Evolutionary conservation across 2,113 vertebrate genomes (phyloP).

Genomic region (Melanocharis versteri): DNA sequence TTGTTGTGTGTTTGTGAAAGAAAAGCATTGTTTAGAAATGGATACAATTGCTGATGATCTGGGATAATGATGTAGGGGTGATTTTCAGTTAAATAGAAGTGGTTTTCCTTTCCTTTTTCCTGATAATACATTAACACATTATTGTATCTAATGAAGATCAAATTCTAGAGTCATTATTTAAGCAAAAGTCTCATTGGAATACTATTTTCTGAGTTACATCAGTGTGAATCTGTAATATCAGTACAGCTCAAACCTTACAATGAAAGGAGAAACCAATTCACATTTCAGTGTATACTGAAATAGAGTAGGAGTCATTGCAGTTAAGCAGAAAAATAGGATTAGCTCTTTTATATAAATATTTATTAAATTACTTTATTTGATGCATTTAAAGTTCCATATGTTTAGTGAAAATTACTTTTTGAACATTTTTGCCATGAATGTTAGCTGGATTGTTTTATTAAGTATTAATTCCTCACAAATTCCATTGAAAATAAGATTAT

Average conservation of each 20-base stretch:
- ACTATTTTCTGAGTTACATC: background rate
- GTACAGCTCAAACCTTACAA: background rate
- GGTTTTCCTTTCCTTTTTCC: background rate
- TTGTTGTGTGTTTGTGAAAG: background rate
- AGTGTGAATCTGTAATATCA: background rate
- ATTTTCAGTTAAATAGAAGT: background rate
- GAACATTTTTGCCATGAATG: background rate
- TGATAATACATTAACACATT: background rate
- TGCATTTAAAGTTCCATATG: background rate
- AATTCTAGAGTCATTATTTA: background rate
- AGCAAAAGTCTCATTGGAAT: background rate
- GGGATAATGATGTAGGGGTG: accelerated
- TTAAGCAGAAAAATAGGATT: background rate
- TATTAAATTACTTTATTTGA: background rate
- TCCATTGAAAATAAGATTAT: background rate
- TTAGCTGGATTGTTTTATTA: background rate
- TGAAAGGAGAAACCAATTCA: background rate
- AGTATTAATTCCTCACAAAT: background rate
- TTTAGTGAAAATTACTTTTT: background rate
- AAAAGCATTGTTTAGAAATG: background rate
- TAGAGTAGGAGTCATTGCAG: background rate
- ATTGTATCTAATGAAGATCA: background rate
- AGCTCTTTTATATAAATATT: background rate
- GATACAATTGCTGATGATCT: background rate
- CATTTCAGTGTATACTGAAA: background rate